Base-by-base conservation (phyloP, 2,888 invertebrate species). In the Nephrotoma flavescens region DNA sequence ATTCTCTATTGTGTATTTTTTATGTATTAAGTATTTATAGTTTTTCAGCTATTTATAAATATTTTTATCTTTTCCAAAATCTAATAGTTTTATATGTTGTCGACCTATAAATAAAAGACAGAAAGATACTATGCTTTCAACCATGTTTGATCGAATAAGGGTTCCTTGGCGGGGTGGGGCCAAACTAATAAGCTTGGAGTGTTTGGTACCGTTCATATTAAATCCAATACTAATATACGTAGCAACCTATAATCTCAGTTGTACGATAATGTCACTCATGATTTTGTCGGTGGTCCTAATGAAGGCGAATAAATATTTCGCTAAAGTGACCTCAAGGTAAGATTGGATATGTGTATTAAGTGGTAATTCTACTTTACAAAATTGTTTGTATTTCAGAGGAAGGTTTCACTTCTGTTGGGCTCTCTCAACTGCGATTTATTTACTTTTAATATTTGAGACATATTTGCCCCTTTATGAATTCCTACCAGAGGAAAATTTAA, bases 361-460 rank as follows among this genome's bases (percentile, higher is more conserved):
- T 31, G 31, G 3, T 31, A 31, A 31, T 31, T 31, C 31, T 31
- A 31, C 31, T 31, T 31, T 31, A 31, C 31, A 2, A 31, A 2
- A 1, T 4, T 15, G 52, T 86, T 41, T 86, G 11, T 47, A 31
- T 86, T 86, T 86, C 11, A 86, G 86, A 41, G 41, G 96, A 1
- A 94, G 94, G 89, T 96, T 97, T 90, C 96, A 96, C 90, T 93
- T 94, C 87, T 93, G 95, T 88, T 96, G 96, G 96, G 93, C 95
- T 0, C 89, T 95, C 83, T 94, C 94, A 84, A 96, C 96, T 9
- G 92, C 94, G 4, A 89, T 94, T 4, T 93, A 93, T 89, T 91
- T 96, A 90, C 94, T 95, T 89, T 88, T 95, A 41, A 92, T 96
- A 31, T 96, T 96, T 91, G 95, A 96, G 90, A 90, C 94, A 88